Evolutionary conservation across 2,797 vertebrate genomes (phyloP).

Genomic region (Siniperca undulata): DNA sequence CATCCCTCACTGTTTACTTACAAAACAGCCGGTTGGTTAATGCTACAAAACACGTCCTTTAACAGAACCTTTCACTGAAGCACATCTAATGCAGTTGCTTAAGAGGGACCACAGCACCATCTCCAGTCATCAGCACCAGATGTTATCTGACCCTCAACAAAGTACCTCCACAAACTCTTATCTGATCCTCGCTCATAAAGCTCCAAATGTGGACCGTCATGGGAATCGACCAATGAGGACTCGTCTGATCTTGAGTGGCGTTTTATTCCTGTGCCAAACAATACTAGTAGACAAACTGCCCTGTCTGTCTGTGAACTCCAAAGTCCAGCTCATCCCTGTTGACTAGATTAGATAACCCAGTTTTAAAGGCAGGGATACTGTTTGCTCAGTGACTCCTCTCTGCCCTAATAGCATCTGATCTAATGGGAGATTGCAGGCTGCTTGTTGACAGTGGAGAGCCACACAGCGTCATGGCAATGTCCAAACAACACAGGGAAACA

Average conservation of each 20-base stretch:
- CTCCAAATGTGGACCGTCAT: constrained; percentile 39
- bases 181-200: constrained; percentile 75
- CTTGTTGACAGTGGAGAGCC: constrained; percentile 74
- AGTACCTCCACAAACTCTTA: constrained; percentile 67
- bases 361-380: constrained; percentile 76
- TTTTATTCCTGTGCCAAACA: constrained; percentile 75
- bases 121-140: constrained; percentile 54
- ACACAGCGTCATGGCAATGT: constrained; percentile 73
- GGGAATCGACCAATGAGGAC: constrained; percentile 48
- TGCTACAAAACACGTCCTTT: neutral
- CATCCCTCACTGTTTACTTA: neutral
- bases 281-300: constrained; percentile 52
- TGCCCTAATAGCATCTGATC: constrained; percentile 83
- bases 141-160: constrained; percentile 70
- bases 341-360: constrained; percentile 84
- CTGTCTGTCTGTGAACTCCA: constrained; percentile 77
- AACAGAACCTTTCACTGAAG: neutral
- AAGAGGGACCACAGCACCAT: constrained; percentile 20
- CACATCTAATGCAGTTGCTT: constrained; percentile 19
- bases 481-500: constrained; percentile 74
- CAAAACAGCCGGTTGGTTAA: neutral
- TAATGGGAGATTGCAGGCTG: constrained; percentile 79
- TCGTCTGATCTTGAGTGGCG: constrained; percentile 58
- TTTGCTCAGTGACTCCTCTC: constrained; percentile 81
- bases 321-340: constrained; percentile 85